Percentiles rank a stretch among this genome's conserved stretches.
These are phyloP conservation scores for Myzus persicae DNA, from an alignment of 1,140 invertebrate species.

Conservation along the genomic window DNA sequence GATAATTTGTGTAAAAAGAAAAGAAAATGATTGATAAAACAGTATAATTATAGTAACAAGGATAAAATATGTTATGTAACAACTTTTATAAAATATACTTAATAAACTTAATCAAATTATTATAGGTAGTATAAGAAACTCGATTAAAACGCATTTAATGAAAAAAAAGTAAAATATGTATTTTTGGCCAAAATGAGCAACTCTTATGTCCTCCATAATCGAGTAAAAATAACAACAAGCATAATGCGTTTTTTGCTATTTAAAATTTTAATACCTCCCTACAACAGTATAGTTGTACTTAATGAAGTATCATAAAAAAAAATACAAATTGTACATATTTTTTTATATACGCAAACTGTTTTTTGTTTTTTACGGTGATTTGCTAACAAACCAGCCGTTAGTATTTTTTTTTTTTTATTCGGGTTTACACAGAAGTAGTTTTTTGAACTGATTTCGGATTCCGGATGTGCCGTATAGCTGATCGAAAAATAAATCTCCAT, in stretches of 20 bases:
- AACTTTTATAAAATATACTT: not conserved
- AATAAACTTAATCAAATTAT: not conserved
- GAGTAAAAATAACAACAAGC: not conserved
- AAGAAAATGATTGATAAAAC: not conserved
- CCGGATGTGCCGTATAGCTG: not conserved
- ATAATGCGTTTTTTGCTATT: not conserved
- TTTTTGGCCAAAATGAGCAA: not conserved
- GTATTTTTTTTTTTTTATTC: not conserved
- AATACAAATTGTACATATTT: not conserved
- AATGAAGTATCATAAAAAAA: not conserved
- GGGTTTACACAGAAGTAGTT: not conserved
- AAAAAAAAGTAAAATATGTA: not conserved
- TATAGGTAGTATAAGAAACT: not conserved
- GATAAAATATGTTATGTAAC: not conserved
- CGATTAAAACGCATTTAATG: not conserved
- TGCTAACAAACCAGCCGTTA: not conserved
- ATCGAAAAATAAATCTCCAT: slow-evolving; percentile 47
- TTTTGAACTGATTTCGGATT: slow-evolving; percentile 27
- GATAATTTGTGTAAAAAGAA: not conserved
- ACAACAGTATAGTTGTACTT: too few species aligned
- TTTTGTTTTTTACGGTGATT: not conserved
- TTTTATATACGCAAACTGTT: not conserved
- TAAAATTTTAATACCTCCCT: not conserved
- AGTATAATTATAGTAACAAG: not conserved
- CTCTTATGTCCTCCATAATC: not conserved